A percentile compares a stretch with the other conserved stretches of the same genome.
phyloP scores from a whole-genome alignment of 2,797 vertebrate species.

The Fistularia commersonii region DNA sequence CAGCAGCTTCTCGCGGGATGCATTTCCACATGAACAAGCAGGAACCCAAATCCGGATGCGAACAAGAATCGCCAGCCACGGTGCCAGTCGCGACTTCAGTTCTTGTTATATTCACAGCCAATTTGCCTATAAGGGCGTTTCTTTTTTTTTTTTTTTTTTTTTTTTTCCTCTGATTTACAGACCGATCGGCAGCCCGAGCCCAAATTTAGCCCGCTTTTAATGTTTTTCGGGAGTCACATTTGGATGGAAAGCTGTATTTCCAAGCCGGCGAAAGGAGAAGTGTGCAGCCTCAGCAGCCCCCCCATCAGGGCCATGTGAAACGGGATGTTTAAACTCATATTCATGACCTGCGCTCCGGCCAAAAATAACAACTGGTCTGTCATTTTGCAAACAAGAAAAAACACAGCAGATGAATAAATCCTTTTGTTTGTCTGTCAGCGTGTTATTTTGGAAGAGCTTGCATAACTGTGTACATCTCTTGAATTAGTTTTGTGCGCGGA shows the following conservation, averaged over 20 bases:
- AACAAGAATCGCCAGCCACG: too few species aligned
- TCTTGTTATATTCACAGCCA: too few species aligned
- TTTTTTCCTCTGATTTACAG: too few species aligned
- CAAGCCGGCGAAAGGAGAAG: slow-evolving; percentile 34
- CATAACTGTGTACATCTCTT: slow-evolving; percentile 10
- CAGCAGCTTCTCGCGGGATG: too few species aligned
- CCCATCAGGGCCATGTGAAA: slow-evolving; percentile 65
- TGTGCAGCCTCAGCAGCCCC: slow-evolving; percentile 47
- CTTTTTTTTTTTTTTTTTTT: too few species aligned
- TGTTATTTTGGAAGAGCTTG: slow-evolving; percentile 47
- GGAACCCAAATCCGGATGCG: too few species aligned
- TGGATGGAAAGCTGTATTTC: slow-evolving; percentile 61
- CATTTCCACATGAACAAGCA: too few species aligned
- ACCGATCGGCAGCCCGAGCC: too few species aligned
- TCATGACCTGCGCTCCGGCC: slow-evolving; percentile 46
- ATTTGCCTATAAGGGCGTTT: too few species aligned
- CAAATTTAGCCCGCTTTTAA: too few species aligned
- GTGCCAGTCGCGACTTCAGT: too few species aligned
- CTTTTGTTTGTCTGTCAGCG: slow-evolving; percentile 36
- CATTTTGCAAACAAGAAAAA: slow-evolving; percentile 52
- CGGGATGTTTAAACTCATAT: slow-evolving; percentile 68
- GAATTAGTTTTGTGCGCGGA: slow-evolving; percentile 14
- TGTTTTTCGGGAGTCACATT: slow-evolving; percentile 34
- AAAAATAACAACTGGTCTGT: slow-evolving; percentile 60
- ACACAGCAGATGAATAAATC: slow-evolving; percentile 13